Evolutionary conservation across 2,888 invertebrate species (phyloP).

Genomic region (Escarpia spicata): DNA sequence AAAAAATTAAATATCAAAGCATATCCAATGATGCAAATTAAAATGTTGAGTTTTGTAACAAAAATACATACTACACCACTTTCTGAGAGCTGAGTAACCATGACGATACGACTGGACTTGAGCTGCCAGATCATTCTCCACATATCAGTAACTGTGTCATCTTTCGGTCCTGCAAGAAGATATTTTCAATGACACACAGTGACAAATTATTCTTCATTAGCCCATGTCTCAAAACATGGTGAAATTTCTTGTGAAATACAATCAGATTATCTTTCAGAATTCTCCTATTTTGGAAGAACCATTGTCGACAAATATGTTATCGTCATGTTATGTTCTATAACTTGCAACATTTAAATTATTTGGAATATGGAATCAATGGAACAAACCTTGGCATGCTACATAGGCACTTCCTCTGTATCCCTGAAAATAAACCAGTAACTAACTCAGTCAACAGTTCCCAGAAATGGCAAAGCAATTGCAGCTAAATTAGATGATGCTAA

Average conservation of each 20-base stretch:
- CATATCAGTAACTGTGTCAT: neutral
- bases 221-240: neutral
- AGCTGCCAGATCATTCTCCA: constrained; percentile 16
- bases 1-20: too few relatives aligned
- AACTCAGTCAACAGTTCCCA: neutral
- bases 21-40: neutral
- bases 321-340: neutral
- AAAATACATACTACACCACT: neutral
- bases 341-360: too few relatives aligned
- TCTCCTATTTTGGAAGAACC: neutral
- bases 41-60: neutral
- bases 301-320: neutral
- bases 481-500: neutral
- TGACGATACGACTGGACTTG: neutral
- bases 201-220: neutral
- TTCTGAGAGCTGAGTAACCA: neutral
- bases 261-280: neutral
- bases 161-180: neutral
- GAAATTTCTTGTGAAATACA: neutral
- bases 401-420: neutral
- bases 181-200: neutral
- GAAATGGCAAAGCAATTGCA: neutral
- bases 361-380: neutral
- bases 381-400: constrained; percentile 13
- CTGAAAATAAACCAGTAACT: neutral